These are phyloP conservation scores for Agapornis roseicollis DNA, from an alignment of 2,113 vertebrate genomes.

Conservation along the genomic window DNA sequence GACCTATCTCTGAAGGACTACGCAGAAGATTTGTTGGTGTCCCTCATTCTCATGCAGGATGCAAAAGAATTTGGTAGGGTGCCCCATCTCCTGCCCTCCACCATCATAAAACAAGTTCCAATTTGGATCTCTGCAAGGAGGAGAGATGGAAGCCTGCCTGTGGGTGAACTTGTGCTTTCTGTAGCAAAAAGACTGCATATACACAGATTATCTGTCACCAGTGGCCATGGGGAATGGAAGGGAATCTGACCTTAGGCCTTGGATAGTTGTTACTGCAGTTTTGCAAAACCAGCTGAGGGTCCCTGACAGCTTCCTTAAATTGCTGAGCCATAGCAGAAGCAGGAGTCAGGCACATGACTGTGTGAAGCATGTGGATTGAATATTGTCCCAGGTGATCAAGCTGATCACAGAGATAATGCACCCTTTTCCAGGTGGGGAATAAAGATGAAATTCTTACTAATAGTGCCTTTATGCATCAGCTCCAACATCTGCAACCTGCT, in stretches of 20 bases:
- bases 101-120: background rate
- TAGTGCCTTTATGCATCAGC: background rate
- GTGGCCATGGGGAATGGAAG: background rate
- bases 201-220: background rate
- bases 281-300: background rate
- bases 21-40: background rate
- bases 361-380: background rate
- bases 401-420: background rate
- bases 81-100: background rate
- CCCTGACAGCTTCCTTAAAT: background rate
- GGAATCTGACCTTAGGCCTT: background rate
- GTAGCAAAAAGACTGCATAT: background rate
- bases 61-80: background rate
- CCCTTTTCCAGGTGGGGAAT: background rate
- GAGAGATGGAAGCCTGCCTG: background rate
- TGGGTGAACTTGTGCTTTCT: background rate
- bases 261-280: background rate
- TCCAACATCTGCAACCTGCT: background rate
- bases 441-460: background rate
- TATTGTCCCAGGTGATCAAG: background rate
- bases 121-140: background rate
- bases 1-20: background rate
- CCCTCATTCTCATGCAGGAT: background rate
- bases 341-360: background rate
- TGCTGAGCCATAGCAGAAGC: background rate